Evolutionary conservation across 2,113 vertebrate genomes (phyloP).

Genomic region (Pionites leucogaster): DNA sequence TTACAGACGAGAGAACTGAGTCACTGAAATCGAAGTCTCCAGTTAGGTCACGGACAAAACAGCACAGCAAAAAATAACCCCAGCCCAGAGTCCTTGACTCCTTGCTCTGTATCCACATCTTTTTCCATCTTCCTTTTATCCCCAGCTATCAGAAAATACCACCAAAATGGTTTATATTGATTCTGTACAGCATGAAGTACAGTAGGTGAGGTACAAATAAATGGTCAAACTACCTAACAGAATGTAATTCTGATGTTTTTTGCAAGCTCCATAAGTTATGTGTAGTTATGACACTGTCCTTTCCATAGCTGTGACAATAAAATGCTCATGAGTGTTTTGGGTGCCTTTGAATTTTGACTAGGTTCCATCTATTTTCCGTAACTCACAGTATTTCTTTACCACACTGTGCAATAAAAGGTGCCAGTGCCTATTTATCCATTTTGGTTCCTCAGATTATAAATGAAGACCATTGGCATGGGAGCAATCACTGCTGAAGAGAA

Average conservation of each 20-base stretch:
- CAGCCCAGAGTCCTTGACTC: not conserved
- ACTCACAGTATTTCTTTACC: not conserved
- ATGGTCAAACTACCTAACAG: not conserved
- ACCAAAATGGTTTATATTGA: not conserved
- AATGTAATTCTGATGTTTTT: not conserved
- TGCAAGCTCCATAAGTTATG: not conserved
- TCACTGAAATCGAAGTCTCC: not conserved
- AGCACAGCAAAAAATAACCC: not conserved
- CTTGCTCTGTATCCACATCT: not conserved
- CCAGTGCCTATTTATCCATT: not conserved
- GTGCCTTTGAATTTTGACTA: not conserved
- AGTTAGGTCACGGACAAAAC: not conserved
- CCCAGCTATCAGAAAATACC: not conserved
- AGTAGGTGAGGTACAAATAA: not conserved
- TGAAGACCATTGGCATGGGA: not conserved
- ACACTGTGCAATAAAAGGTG: not conserved
- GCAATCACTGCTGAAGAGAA: not conserved
- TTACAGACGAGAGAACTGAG: conserved; percentile 1
- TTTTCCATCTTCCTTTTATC: not conserved
- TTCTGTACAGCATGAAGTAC: not conserved
- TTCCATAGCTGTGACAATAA: not conserved
- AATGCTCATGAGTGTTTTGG: not conserved
- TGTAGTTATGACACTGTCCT: not conserved
- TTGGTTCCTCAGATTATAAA: not conserved
- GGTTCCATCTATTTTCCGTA: not conserved